Percentiles rank a stretch among this genome's conserved stretches.
Evolutionary conservation across 2,113 vertebrate genomes (phyloP).

Genomic region (Antigone vipio): DNA sequence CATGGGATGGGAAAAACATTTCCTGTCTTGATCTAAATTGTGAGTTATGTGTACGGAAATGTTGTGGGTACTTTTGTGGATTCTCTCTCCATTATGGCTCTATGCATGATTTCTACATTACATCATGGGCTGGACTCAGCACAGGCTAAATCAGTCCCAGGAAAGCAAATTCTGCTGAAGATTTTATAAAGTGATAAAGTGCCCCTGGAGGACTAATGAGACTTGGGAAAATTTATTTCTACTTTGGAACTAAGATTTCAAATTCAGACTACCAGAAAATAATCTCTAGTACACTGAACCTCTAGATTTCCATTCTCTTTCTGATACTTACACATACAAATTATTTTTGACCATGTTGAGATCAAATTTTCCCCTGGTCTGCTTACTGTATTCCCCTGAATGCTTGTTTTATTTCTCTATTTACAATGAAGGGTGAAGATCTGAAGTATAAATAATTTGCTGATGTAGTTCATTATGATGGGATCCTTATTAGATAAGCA

Average conservation of each 20-base stretch:
- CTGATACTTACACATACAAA: neutral
- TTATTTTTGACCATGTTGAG: neutral
- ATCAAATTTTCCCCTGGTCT: neutral
- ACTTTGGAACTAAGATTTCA: neutral
- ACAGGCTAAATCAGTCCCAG: neutral
- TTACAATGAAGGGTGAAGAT: neutral
- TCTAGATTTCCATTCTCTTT: neutral
- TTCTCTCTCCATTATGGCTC: neutral
- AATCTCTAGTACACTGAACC: neutral
- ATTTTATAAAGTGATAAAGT: constrained; percentile 35
- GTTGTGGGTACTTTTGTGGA: constrained; percentile 43
- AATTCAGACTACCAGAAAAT: neutral
- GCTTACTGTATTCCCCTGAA: neutral
- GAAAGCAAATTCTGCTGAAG: constrained; percentile 11
- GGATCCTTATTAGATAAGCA: neutral
- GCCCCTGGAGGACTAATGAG: neutral
- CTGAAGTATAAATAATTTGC: neutral
- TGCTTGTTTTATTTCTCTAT: neutral
- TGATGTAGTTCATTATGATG: neutral
- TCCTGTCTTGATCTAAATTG: constrained; percentile 42
- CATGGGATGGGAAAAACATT: constrained; percentile 51
- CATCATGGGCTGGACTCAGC: neutral
- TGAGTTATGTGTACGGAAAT: constrained; percentile 10
- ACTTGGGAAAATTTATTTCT: constrained; percentile 18
- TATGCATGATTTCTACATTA: constrained; percentile 9